phyloP scores from a whole-genome alignment of 1,140 invertebrate species.

The honey bee (Apis mellifera) region Amel_HAv3.1 CM009938.2:6306501-6307000 shows the following conservation, averaged over 20 bases:
- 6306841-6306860: background rate
- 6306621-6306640: background rate
- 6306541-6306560: no score
- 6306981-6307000: background rate
- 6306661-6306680: constrained; percentile 62
- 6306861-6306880: background rate
- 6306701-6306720: constrained; percentile 49
- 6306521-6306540: background rate
- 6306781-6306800: background rate
- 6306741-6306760: background rate
- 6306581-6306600: background rate
- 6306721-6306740: constrained; percentile 43
- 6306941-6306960: constrained; percentile 20
- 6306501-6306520: background rate
- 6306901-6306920: constrained; percentile 38
- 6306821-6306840: background rate
- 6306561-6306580: background rate
- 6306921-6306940: no score
- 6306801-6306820: background rate
- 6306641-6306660: constrained; percentile 74
- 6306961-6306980: background rate
- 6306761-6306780: background rate
- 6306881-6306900: constrained; percentile 1
- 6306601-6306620: background rate
- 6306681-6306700: constrained; percentile 77